A percentile compares a stretch with the other conserved stretches of the same genome.
These are phyloP conservation scores for Drosophila pseudoobscura DNA, from an alignment of 1,140 invertebrate genomes.

Conservation along the genomic window DNA sequence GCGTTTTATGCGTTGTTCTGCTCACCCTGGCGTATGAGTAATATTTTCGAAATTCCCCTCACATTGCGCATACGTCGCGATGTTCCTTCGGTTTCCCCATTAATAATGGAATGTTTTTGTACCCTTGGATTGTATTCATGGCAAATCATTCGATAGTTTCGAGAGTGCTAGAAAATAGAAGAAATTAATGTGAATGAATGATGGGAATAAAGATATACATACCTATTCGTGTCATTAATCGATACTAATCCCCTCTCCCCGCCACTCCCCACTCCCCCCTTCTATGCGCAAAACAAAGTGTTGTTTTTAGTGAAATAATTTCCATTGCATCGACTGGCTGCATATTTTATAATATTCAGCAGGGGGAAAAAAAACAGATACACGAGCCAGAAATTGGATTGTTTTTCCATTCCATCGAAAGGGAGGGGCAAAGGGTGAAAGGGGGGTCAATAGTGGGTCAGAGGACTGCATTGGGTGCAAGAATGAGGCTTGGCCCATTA, in stretches of 20 bases:
- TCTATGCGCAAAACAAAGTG: slow-evolving; percentile 1
- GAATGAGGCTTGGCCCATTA: too few species aligned
- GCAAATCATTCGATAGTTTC: too few species aligned
- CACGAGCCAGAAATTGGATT: slow-evolving; percentile 52
- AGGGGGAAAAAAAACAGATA: slow-evolving; percentile 25
- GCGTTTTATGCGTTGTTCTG: slow-evolving; percentile 35
- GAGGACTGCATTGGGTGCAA: too few species aligned
- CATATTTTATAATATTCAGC: slow-evolving; percentile 55
- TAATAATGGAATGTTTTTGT: slow-evolving; percentile 18
- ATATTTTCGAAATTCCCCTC: slow-evolving; percentile 29
- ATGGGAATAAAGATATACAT: too few species aligned
- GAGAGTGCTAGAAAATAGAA: too few species aligned
- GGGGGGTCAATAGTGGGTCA: too few species aligned
- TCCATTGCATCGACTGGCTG: slow-evolving; percentile 61
- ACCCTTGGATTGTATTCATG: too few species aligned
- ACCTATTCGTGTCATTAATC: too few species aligned
- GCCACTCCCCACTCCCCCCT: neutral
- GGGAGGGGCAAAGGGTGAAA: too few species aligned
- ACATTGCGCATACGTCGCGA: slow-evolving; percentile 45
- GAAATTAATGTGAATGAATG: too few species aligned
- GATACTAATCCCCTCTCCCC: too few species aligned
- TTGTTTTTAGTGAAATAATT: slow-evolving; percentile 30
- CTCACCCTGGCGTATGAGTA: slow-evolving; percentile 56
- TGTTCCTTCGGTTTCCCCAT: neutral
- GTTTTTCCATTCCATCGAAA: slow-evolving; percentile 23